These are phyloP conservation scores for Axea sp. DNA, from an alignment of 2,888 invertebrate species.

Conservation along the genomic window DNA sequence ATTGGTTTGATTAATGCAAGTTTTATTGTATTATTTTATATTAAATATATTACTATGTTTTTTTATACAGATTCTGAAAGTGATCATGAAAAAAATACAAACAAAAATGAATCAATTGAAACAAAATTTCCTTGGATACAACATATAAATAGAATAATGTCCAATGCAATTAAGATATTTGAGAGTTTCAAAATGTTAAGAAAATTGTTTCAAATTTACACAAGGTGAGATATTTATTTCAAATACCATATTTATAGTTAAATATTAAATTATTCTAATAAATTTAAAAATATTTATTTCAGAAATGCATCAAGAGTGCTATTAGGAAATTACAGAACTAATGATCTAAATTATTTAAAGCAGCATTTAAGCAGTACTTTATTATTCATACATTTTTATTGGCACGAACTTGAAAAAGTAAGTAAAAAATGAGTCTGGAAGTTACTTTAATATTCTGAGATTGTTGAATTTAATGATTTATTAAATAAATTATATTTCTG, in stretches of 20 bases:
- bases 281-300: conserved; percentile 31
- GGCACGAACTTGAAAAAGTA: conserved; percentile 77
- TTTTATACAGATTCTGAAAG: conserved; percentile 33
- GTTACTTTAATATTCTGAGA: no score
- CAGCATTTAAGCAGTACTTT: conserved; percentile 74
- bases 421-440: no score
- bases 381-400: conserved; percentile 77
- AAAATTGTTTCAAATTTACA: conserved; percentile 67
- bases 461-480: no score
- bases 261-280: not conserved
- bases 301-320: conserved; percentile 74
- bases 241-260: not conserved
- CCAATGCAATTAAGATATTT: conserved; percentile 66
- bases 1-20: no score
- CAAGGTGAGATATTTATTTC: conserved; percentile 64
- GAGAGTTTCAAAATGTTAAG: conserved; percentile 65
- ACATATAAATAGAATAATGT: conserved; percentile 66
- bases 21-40: no score
- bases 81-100: conserved; percentile 35
- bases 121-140: conserved; percentile 68
- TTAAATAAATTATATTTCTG: no score
- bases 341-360: conserved; percentile 72
- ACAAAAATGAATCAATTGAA: conserved; percentile 34
- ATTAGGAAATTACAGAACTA: conserved; percentile 66
- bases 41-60: no score